phyloP scores from a whole-genome alignment of 1,140 invertebrate genomes.

The Charaxes varanes region DNA sequence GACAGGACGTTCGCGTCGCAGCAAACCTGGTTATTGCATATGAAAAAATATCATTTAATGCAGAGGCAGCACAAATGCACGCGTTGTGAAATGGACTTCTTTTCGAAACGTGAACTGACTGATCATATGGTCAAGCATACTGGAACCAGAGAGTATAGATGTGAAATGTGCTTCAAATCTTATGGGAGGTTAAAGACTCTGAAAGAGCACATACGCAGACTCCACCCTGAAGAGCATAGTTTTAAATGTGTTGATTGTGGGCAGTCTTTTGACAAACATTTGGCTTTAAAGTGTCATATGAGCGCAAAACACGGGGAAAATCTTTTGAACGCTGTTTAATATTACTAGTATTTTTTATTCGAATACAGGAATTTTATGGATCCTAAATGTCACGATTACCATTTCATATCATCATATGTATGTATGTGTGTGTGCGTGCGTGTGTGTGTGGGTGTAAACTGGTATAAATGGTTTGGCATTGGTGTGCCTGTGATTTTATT shows the following conservation, averaged over 20 bases:
- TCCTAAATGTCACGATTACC: too few relatives aligned
- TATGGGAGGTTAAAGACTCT: conserved; percentile 74
- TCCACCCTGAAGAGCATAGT: conserved; percentile 61
- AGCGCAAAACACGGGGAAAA: conserved; percentile 26
- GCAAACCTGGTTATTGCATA: conserved; percentile 31
- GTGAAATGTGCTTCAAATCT: conserved; percentile 77
- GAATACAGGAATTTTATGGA: neutral
- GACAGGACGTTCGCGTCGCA: conserved; percentile 37
- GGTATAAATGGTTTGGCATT: too few relatives aligned
- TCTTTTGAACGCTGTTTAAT: neutral
- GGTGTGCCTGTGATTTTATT: too few relatives aligned
- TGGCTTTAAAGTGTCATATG: conserved; percentile 29
- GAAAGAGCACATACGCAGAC: conserved; percentile 69
- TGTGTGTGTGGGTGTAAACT: too few relatives aligned
- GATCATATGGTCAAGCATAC: conserved; percentile 73
- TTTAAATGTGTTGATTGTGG: conserved; percentile 58
- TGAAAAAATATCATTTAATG: conserved; percentile 47
- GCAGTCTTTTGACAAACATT: conserved; percentile 47
- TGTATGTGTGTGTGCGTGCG: too few relatives aligned
- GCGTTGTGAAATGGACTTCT: conserved; percentile 33
- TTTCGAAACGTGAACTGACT: conserved; percentile 28
- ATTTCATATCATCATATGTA: too few relatives aligned
- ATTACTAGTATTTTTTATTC: too few relatives aligned
- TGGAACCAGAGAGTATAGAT: conserved; percentile 81
- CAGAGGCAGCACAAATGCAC: conserved; percentile 35